These are phyloP conservation scores for Thymelicus lineola DNA, from an alignment of 2,888 invertebrate genomes.

Conservation along the genomic window DNA sequence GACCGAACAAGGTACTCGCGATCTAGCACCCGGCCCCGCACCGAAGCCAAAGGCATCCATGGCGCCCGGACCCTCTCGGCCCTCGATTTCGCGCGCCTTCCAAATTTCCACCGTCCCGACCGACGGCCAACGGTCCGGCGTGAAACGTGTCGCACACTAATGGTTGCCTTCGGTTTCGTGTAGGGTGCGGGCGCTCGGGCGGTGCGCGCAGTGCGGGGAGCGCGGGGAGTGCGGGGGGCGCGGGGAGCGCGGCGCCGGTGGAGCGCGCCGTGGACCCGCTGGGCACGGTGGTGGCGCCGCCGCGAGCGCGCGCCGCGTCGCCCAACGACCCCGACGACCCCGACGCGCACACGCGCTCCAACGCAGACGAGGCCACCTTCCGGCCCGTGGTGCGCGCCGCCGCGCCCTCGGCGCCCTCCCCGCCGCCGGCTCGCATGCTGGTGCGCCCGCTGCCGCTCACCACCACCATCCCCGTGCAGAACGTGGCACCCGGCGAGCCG, in stretches of 20 bases:
- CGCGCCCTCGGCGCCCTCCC: constrained; percentile 67
- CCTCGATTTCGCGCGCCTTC: constrained; percentile 54
- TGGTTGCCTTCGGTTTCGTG: constrained; percentile 93
- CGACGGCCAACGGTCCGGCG: constrained; percentile 40
- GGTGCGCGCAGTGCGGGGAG: constrained; percentile 40
- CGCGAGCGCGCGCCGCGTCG: constrained; percentile 61
- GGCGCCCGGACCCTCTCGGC: constrained; percentile 52
- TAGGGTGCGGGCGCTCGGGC: constrained; percentile 85
- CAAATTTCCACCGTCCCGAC: constrained; percentile 47
- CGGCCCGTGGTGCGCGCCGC: constrained; percentile 87
- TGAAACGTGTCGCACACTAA: constrained; percentile 41
- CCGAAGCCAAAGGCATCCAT: constrained; percentile 83
- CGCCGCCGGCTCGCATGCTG: constrained; percentile 53
- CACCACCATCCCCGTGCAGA: constrained; percentile 73
- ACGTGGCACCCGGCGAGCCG: constrained; percentile 42
- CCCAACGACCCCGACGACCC: constrained; percentile 75
- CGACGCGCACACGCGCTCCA: constrained; percentile 73
- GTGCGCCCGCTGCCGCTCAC: constrained; percentile 64
- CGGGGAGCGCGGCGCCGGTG: constrained; percentile 73
- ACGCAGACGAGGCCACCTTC: constrained; percentile 89
- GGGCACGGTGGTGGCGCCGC: constrained; percentile 88
- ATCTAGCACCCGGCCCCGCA: constrained; percentile 59
- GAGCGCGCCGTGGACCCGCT: constrained; percentile 91
- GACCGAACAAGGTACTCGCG: constrained; percentile 45
- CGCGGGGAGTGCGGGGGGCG: constrained; percentile 81